Evolutionary conservation across 2,888 invertebrate species (phyloP), one percentile per base, ranked within the genome.

Genomic region (Tromatobia lineatoria): DNA sequence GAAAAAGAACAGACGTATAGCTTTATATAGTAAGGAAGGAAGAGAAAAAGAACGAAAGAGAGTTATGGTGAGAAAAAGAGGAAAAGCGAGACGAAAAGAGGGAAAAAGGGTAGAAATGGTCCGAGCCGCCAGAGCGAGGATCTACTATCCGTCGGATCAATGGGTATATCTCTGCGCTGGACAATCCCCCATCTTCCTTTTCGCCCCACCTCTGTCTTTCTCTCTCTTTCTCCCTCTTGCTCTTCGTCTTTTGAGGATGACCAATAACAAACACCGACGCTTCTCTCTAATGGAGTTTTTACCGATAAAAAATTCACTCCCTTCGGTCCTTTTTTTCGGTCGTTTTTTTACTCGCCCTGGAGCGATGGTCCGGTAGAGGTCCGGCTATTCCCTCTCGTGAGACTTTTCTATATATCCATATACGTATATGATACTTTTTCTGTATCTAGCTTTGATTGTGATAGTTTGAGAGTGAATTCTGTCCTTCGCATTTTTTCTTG

Each of bases 271-370:
- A 93, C 92, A 93, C 92, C 90, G 91, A 88, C 89, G 87, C 86
- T 88, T 87, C 91, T 91, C 92, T 92, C 92, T 93, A 93, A 93
- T 93, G 92, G 93, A 93, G 93, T 93, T 93, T 93, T 93, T 91
- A 93, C 92, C 92, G 93, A 93, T 93, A 93, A 93, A 93, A 93
- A 93, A 93, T 93, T 92, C 92, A 93, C 91, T 91, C 91, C 90
- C 88, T 90, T 90, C 89, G 87, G 88, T 85, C 84, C 77, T 89
- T 86, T 87, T 90, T 89, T 89, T 87, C 85, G 86, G 85, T 82
- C 85, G 88, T 80, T 70, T 70, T 86, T 76, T 78, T 57, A 42
- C 13, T 47, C 79, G 50, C 81, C 79, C 74, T 69, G 82, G 67
- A 82, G 85, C 85, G 77, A 84, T 80, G 80, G 61, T 59, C 42